phyloP scores from a whole-genome alignment of 2,888 invertebrate species.

The Linnaemya tessellans region DNA sequence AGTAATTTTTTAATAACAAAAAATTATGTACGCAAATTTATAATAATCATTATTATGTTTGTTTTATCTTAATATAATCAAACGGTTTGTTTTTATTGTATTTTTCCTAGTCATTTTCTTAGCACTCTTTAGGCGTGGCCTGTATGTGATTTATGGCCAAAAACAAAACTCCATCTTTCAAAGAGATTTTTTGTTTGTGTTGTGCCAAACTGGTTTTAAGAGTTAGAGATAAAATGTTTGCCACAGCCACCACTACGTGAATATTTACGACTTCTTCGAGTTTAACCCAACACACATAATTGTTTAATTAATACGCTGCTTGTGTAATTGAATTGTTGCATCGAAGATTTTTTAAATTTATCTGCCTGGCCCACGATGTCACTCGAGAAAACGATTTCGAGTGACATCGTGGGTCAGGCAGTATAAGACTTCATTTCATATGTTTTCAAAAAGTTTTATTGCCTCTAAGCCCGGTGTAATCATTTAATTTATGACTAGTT shows the following conservation, averaged over 20 bases:
- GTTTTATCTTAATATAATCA: neutral
- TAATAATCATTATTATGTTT: constrained; percentile 27
- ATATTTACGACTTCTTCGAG: neutral
- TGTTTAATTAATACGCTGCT: neutral
- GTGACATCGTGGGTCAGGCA: too few relatives aligned
- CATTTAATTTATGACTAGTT: too few relatives aligned
- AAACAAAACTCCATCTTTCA: constrained; percentile 23
- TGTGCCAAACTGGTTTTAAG: constrained; percentile 29
- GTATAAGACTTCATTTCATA: too few relatives aligned
- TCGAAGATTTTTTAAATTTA: too few relatives aligned
- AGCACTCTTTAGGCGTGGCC: constrained; percentile 39
- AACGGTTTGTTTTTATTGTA: constrained; percentile 1
- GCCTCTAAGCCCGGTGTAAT: too few relatives aligned
- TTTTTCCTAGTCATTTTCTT: neutral
- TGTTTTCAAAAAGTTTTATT: too few relatives aligned
- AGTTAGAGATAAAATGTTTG: constrained; percentile 21
- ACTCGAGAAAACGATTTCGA: too few relatives aligned
- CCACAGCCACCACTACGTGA: constrained; percentile 8
- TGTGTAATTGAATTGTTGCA: too few relatives aligned
- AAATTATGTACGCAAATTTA: constrained; percentile 18
- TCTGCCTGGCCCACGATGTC: too few relatives aligned
- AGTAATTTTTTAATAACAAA: neutral
- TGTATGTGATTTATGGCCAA: constrained; percentile 26
- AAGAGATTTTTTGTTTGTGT: constrained; percentile 9
- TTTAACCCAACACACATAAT: constrained; percentile 12